Evolutionary conservation across 2,113 vertebrate genomes (phyloP), one percentile per base, ranked within the genome.

Genomic region (Pelobates fuscus): DNA sequence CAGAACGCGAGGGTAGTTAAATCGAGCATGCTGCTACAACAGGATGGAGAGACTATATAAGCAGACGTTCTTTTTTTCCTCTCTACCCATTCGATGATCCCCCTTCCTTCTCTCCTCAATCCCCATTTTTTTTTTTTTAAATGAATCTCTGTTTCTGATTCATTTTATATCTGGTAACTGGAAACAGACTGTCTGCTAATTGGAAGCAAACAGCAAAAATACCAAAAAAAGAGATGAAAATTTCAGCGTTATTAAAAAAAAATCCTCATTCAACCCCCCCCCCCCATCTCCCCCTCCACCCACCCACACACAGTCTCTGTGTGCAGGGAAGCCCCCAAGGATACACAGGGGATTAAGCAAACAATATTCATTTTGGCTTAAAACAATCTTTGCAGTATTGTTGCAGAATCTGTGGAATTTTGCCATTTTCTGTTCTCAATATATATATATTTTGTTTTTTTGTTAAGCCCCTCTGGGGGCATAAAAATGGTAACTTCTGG

Each of bases 191-290:
- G 55, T 55, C 26, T 8, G 20, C 59, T 73, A 73, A 73, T 73
- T 73, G 60, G 60, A 73, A 73, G 44, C 70, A 73, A 73, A 73
- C 70, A 73, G 60, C 60, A 73, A 73, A n/a, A 72, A 73, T 44
- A 73, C 70, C 70, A 73, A 73, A 73, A 59, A 64, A 63, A 73
- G 60, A 73, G 27, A 73, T 64, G 60, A 73, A 73, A 73, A 64
- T 73, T n/a, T 64, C 12, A 55, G 44, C 37, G 63, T 54, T 73
- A 73, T 25, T 12, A 5, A 61, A 72, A 72, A 23, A 60, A 23
- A 23, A n/a, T n/a, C 67, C 41, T 29, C 32, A 20, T 26, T 21
- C 7, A n/a, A n/a, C n/a, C n/a, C 6, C 27, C 61, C 61, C n/a
- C 1, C 29, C 29, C 29, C 2, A 12, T 59, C 2, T 20, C 2